A percentile compares a stretch with the other conserved stretches of the same genome.
phyloP scores from a whole-genome alignment of 2,888 invertebrate species.

The Sceliomorpha sp. region DNA sequence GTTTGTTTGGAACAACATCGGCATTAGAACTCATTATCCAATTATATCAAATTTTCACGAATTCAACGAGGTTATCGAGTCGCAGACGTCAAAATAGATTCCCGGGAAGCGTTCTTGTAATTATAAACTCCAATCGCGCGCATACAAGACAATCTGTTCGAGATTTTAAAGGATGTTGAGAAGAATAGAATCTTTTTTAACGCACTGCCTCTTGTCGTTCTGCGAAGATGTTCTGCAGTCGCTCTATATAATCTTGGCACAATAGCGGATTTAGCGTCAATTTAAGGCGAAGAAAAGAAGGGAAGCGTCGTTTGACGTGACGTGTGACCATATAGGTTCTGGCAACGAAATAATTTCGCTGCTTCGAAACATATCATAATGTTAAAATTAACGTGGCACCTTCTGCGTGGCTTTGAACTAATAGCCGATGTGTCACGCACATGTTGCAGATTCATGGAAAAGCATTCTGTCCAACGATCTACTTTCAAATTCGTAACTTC shows the following conservation, averaged over 20 bases:
- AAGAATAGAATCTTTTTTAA: constrained; percentile 48
- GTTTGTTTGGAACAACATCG: constrained; percentile 36
- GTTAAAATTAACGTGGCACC: constrained; percentile 69
- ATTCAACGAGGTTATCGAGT: constrained; percentile 76
- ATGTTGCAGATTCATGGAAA: constrained; percentile 25
- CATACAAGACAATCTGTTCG: constrained; percentile 43
- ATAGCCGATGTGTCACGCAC: constrained; percentile 73
- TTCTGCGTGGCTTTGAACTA: constrained; percentile 70
- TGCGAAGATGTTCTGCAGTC: constrained; percentile 38
- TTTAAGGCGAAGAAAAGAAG: constrained; percentile 45
- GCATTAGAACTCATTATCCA: constrained; percentile 67
- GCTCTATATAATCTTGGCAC: constrained; percentile 48
- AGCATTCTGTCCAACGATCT: constrained; percentile 24
- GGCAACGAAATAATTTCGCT: constrained; percentile 51
- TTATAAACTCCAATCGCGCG: constrained; percentile 63
- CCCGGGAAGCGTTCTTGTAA: constrained; percentile 51
- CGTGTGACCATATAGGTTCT: constrained; percentile 39
- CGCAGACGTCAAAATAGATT: constrained; percentile 73
- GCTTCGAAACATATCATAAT: constrained; percentile 49
- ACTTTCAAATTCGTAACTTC: no score
- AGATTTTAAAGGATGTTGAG: constrained; percentile 43
- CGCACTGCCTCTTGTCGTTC: constrained; percentile 37
- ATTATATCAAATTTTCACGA: constrained; percentile 74
- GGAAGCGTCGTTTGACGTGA: constrained; percentile 38
- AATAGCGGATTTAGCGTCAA: constrained; percentile 50